Base-by-base conservation (phyloP, 92 coral and sea anemone species). In the Chrysogorgia sp. region DNA sequence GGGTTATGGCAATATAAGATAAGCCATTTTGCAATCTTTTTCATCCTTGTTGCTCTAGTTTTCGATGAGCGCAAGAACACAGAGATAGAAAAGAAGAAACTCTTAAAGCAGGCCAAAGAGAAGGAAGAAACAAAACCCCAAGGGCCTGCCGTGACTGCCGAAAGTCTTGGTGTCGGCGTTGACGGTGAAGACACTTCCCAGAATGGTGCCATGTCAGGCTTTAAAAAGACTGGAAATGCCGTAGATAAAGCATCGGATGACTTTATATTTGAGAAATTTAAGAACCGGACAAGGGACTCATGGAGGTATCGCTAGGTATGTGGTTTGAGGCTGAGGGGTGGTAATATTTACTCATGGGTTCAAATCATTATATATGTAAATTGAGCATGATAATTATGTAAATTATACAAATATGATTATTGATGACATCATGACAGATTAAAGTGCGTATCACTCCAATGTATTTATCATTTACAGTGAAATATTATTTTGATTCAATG, bases 171-270 rank as follows among this genome's bases (percentile, higher is more conserved):
- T 17, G 76, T 86, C 2, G 84, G 87, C 40, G 78, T 83, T 9
- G 82, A 80, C 28, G 88, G 81, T 17, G 82, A 75, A 23, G 84
- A 82, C 26, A 41, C 40, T 29, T 58, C 31, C 28, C 30, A 12
- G 30, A 29, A 29, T 15, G 34, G 30, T 7, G 7, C 63, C 13
- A 15, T 40, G 1, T 49, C 30, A 31, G 33, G 61, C 48, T 69
- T 35, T 13, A 86, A 86, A 53, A 83, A 90, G 63, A 87, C 81
- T 75, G 83, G 85, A 9, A 88, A 80, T 61, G 85, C 89, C 58
- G 88, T 77, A 25, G 98, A 94, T 66, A 91, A 90, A 69, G 96
- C 98, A 15, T 89, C 97, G 10, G 98, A 94, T 84, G 98, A 94
- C 90, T 94, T 94, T 87, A 88, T 84, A 72, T 94, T 91, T 82